A percentile compares a stretch with the other conserved stretches of the same genome.
These are phyloP conservation scores for Thunnus thynnus DNA, from an alignment of 2,113 vertebrate genomes.

Conservation along the genomic window DNA sequence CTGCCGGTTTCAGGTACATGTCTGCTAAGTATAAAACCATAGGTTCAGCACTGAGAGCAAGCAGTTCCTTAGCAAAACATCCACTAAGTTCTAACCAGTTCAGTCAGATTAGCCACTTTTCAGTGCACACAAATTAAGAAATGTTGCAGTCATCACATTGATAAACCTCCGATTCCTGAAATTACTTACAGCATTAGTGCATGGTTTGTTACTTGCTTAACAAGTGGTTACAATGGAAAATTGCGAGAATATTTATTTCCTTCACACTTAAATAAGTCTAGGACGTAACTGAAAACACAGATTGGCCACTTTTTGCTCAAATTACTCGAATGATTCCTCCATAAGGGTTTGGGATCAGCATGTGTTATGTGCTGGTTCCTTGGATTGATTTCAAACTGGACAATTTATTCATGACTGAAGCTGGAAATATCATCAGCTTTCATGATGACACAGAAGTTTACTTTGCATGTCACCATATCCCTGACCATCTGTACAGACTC, in stretches of 20 bases:
- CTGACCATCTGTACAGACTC: not conserved
- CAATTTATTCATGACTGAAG: not conserved
- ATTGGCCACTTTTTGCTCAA: not conserved
- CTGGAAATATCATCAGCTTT: not conserved
- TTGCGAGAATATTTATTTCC: not conserved
- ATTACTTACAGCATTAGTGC: not conserved
- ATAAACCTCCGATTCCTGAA: not conserved
- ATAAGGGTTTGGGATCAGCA: not conserved
- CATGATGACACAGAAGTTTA: not conserved
- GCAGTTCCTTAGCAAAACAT: not conserved
- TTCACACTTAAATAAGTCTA: not conserved
- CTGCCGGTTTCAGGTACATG: constrained; percentile 1
- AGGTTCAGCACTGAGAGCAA: not conserved
- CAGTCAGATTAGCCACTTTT: not conserved
- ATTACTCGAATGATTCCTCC: not conserved
- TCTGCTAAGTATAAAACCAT: not conserved
- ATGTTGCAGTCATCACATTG: not conserved
- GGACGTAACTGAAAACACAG: not conserved
- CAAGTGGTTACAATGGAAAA: not conserved
- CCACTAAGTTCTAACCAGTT: not conserved
- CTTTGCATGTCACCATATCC: no score
- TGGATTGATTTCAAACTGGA: not conserved
- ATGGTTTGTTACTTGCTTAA: not conserved
- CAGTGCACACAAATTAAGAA: not conserved
- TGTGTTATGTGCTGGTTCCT: constrained; percentile 5